A percentile compares a stretch with the other conserved stretches of the same genome.
phyloP scores from a whole-genome alignment of 2,113 vertebrate species.

The Pantherophis guttatus region DNA sequence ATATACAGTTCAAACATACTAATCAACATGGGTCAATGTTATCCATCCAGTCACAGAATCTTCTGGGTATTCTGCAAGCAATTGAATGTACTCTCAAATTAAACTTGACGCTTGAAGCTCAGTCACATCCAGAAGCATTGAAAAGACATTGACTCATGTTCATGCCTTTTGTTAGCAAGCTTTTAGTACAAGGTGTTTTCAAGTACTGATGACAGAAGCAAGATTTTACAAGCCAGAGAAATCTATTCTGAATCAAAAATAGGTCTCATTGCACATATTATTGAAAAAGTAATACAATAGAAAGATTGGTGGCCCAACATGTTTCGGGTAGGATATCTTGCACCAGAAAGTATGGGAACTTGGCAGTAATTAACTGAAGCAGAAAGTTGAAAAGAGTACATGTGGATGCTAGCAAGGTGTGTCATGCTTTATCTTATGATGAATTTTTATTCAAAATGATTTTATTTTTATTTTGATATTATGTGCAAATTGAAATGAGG shows the following conservation, averaged over 20 bases:
- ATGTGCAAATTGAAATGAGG: background rate
- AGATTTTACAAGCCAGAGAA: background rate
- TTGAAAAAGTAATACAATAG: background rate
- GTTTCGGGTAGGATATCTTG: background rate
- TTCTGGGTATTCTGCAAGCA: background rate
- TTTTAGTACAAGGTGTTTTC: background rate
- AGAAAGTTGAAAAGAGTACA: background rate
- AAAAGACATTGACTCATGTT: background rate
- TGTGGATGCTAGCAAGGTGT: too few relatives aligned
- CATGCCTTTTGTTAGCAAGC: background rate
- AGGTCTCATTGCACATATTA: background rate
- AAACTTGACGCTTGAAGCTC: background rate
- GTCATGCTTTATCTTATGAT: too few relatives aligned
- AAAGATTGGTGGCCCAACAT: background rate
- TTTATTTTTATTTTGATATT: background rate
- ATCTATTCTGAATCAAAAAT: background rate
- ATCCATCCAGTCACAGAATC: background rate
- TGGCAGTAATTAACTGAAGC: background rate
- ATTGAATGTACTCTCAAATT: background rate
- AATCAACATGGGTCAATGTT: background rate
- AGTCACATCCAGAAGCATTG: background rate
- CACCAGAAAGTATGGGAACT: background rate
- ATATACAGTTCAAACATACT: background rate
- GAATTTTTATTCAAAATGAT: too few relatives aligned
- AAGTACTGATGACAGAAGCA: background rate